These are phyloP conservation scores for Diglossa cyanea DNA, from an alignment of 2,797 vertebrate species.

Conservation along the genomic window DNA sequence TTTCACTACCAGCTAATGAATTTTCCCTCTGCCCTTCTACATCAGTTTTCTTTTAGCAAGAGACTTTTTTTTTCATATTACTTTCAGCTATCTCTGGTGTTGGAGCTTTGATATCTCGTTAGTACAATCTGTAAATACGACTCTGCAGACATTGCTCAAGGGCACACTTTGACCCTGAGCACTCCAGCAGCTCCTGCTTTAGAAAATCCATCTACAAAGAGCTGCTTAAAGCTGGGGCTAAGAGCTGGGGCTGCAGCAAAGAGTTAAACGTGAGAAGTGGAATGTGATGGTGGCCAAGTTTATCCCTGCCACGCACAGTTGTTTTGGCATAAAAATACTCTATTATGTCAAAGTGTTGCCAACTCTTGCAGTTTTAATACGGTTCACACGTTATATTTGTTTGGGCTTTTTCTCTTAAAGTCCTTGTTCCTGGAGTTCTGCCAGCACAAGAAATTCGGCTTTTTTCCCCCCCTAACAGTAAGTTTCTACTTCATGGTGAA, in stretches of 20 bases:
- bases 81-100: background rate
- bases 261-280: background rate
- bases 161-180: conserved; percentile 36
- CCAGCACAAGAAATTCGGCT: background rate
- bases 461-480: background rate
- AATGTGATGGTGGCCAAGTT: background rate
- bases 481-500: background rate
- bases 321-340: conserved; percentile 36
- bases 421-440: background rate
- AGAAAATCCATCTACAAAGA: background rate
- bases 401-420: conserved; percentile 6
- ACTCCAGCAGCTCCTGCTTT: background rate
- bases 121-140: conserved; percentile 11
- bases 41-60: conserved; percentile 15
- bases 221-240: background rate
- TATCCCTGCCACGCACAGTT: conserved; percentile 14
- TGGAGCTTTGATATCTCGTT: conserved; percentile 46
- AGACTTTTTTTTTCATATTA: background rate
- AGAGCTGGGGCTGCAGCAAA: background rate
- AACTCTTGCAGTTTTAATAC: background rate
- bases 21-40: conserved; percentile 33
- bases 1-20: conserved; percentile 14
- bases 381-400: background rate
- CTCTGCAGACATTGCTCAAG: conserved; percentile 26
- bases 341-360: background rate